Percentiles rank a stretch among this genome's conserved stretches.
phyloP scores from a whole-genome alignment of 2,888 invertebrate genomes.

The Strigamia crassipes region DNA sequence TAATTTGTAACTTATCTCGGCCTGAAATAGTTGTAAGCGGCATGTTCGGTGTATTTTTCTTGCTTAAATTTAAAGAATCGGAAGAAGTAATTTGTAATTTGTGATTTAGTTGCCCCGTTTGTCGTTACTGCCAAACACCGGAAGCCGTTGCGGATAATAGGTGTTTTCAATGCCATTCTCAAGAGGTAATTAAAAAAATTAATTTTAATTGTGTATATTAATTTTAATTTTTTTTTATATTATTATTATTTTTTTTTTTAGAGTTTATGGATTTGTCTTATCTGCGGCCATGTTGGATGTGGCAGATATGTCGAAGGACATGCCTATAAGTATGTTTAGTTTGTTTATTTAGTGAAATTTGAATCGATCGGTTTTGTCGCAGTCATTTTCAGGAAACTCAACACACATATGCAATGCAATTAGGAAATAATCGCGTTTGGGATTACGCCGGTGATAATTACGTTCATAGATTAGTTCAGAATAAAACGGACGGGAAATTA shows the following conservation, averaged over 20 bases:
- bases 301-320: slow-evolving; percentile 89
- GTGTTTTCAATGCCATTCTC: slow-evolving; percentile 71
- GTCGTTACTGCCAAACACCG: slow-evolving; percentile 85
- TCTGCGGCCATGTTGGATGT: slow-evolving; percentile 98
- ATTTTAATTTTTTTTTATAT: not conserved
- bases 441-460: slow-evolving; percentile 98
- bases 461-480: slow-evolving; percentile 93
- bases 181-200: slow-evolving; percentile 66
- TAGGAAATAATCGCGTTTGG: slow-evolving; percentile 97
- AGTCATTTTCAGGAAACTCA: slow-evolving; percentile 93
- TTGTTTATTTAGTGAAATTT: not conserved
- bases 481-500: slow-evolving; percentile 94
- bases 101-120: slow-evolving; percentile 78
- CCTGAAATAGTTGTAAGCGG: not conserved
- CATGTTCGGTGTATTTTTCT: not conserved
- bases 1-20: not conserved
- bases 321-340: slow-evolving; percentile 70
- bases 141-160: slow-evolving; percentile 73
- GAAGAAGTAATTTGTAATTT: not conserved
- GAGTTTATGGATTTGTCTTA: slow-evolving; percentile 96
- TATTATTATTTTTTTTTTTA: slow-evolving; percentile 52
- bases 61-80: not conserved
- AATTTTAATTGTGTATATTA: too few species aligned
- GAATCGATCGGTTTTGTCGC: slow-evolving; percentile 48
- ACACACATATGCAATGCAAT: slow-evolving; percentile 95